Evolutionary conservation across 2,113 vertebrate species (phyloP), one percentile per base, ranked within the genome.

Genomic region (Hippocampus barbouri): DNA sequence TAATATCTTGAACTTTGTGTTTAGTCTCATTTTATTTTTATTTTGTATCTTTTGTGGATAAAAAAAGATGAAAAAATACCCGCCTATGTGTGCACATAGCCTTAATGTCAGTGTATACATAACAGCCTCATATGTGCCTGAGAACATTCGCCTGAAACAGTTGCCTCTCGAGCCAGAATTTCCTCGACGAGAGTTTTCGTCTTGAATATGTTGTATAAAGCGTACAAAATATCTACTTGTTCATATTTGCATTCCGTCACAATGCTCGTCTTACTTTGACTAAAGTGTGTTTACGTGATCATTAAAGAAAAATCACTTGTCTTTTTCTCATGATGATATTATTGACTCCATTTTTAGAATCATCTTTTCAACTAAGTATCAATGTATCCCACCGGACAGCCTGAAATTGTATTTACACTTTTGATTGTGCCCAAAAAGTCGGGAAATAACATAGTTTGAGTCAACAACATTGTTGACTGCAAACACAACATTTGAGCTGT

Each of bases 171-270:
- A 83, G 79, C 65, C 82, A 79, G 77, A 86, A 79, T 79, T 85
- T 77, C 74, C 60, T 86, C 85, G 75, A 76, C 87, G 79, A 89
- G n/a, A 88, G 71, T 74, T 76, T 78, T 83, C 84, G 79, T 82
- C 79, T 69, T 87, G 84, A 79, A 86, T 83, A 86, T 88, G 80
- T 89, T 86, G 88, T 73, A 83, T 88, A 85, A 80, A 83, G 41
- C 85, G 82, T 87, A 86, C 73, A 80, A 82, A 86, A 84, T 79
- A 81, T 84, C 85, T 84, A 57, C 77, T 81, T 87, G 86, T 88
- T 89, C 86, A 80, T 79, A 80, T 80, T 85, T 82, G 45, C 79
- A 81, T 88, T 85, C 63, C 74, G 80, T 78, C 71, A 76, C 73
- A 72, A 83, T 79, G 82, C 67, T 77, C 87, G 88, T 91, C 79